These are phyloP conservation scores for Drosophila koepferae DNA, from an alignment of 2,888 invertebrate genomes.

Conservation along the genomic window DNA sequence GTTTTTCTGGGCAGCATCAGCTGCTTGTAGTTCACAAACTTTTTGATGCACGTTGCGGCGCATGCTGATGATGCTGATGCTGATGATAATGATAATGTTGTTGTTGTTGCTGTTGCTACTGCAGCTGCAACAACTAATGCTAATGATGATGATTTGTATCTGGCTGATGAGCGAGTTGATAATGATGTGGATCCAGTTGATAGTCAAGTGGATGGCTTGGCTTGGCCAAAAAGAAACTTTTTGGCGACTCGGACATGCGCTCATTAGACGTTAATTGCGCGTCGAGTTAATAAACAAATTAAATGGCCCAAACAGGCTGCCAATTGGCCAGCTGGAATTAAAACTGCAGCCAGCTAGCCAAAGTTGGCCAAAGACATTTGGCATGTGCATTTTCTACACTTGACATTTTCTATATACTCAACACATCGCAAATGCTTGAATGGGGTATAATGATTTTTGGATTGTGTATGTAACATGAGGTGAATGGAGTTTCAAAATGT, in stretches of 20 bases:
- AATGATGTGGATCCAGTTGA: slow-evolving; percentile 34
- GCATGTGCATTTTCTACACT: slow-evolving; percentile 50
- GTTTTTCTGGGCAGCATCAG: slow-evolving; percentile 44
- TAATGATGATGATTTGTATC: slow-evolving; percentile 20
- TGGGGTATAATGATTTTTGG: neutral
- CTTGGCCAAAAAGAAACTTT: slow-evolving; percentile 42
- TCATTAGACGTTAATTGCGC: slow-evolving; percentile 61
- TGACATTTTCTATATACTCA: slow-evolving; percentile 30
- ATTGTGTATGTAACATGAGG: neutral
- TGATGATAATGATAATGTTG: slow-evolving; percentile 23
- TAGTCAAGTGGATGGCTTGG: slow-evolving; percentile 35
- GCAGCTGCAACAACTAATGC: neutral
- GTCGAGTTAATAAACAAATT: slow-evolving; percentile 66
- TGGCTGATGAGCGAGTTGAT: slow-evolving; percentile 13
- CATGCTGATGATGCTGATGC: slow-evolving; percentile 32
- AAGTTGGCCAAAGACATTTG: slow-evolving; percentile 50
- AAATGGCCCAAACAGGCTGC: slow-evolving; percentile 53
- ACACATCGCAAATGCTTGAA: neutral
- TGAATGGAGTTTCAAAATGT: neutral
- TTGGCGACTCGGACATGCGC: slow-evolving; percentile 37
- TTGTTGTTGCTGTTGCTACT: slow-evolving; percentile 7
- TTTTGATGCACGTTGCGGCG: slow-evolving; percentile 55
- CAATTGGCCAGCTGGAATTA: slow-evolving; percentile 45
- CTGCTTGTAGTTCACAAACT: slow-evolving; percentile 46
- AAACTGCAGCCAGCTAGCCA: slow-evolving; percentile 9